Percentiles rank a stretch among this genome's conserved stretches.
Conservation (phyloP, 2,888 invertebrate species). For the Chrysina gloriosa region DNA sequence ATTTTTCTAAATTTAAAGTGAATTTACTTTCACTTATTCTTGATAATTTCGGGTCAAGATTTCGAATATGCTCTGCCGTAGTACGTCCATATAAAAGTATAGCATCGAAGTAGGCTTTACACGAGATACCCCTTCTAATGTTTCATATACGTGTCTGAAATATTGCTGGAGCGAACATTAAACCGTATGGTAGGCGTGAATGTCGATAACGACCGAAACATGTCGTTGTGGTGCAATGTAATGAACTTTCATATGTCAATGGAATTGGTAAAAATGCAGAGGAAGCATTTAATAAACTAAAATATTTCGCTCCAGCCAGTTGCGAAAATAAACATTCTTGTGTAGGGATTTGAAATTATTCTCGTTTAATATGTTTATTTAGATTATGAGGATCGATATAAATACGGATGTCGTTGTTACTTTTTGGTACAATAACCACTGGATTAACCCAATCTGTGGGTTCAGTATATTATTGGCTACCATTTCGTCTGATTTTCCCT, state of each 20-base stretch:
- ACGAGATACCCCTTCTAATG: neutral
- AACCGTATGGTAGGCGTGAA: conserved; percentile 18
- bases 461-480: neutral
- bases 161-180: neutral
- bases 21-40: no score
- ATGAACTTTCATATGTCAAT: neutral
- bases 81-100: neutral
- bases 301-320: neutral
- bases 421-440: neutral
- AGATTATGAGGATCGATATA: conserved; percentile 24
- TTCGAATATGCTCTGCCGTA: conserved; percentile 4
- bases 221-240: conserved; percentile 41
- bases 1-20: no score
- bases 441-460: conserved; percentile 3
- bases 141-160: no score
- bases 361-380: conserved; percentile 29
- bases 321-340: conserved; percentile 9
- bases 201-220: conserved; percentile 44
- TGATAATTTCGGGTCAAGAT: no score
- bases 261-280: neutral
- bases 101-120: conserved; percentile 11
- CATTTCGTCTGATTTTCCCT: neutral
- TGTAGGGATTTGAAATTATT: conserved; percentile 29
- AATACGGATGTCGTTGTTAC: neutral
- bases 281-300: neutral